Evolutionary conservation across 2,888 invertebrate genomes (phyloP), one percentile per base, ranked within the genome.

Genomic region (Protophormia terraenovae): DNA sequence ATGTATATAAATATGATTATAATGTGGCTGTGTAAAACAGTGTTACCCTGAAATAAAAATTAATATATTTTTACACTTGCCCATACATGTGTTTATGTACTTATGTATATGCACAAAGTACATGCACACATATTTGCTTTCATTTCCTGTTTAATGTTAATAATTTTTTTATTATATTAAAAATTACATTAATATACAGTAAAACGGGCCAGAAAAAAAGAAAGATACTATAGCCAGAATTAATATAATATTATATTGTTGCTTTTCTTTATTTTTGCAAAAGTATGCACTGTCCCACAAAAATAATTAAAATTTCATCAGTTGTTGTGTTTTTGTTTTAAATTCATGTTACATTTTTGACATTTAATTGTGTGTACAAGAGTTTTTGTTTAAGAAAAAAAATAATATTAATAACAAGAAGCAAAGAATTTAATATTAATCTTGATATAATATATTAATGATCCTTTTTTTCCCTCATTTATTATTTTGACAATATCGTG

Each of bases 261-360:
- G 22, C 10, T 8, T 35, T 12, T 50, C 64, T 22, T 16, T 75
- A 3, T 24, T 47, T 69, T 41, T n/a, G 22, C n/a, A 41, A 45
- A 66, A 62, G 10, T 45, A 66, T 38, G 19, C 64, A 38, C 24
- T 24, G n/a, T 38, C 41, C 41, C 47, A 27, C 27, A 66, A 67
- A 67, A 47, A 50, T 35, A 50, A 69, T 69, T 69, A 53, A 69
- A 69, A 69, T 50, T 67, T 50, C 32, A 45, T 50, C 45, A 38
- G 45, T 60, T 53, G 3, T n/a, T 45, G 19, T 5, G 47, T 1
- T 69, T 50, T 55, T 14, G 22, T 35, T 32, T 73, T 50, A 60
- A 60, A 62, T 19, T 19, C 24, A 14, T 35, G 53, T 38, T 35
- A 47, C 22, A 47, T 35, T 32, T 73, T 73, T 62, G 60, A 47